Percentiles rank a stretch among this genome's conserved stretches.
Evolutionary conservation across 2,797 vertebrate genomes (phyloP).

Genomic region (Selene dorsalis): DNA sequence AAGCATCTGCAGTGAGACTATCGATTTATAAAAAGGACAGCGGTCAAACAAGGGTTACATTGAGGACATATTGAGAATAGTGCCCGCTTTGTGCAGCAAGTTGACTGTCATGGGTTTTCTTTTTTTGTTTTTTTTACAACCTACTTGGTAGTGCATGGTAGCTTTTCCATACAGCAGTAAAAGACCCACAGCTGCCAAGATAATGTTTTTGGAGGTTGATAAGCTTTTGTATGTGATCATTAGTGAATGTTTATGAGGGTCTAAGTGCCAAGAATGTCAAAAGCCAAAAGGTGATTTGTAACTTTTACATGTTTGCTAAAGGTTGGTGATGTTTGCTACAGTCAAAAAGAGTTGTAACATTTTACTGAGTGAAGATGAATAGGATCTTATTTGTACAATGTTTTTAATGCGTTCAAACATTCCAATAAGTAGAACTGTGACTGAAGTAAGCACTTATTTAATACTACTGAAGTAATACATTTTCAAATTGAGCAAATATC

Average conservation of each 20-base stretch:
- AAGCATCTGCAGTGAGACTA: slow-evolving; percentile 92
- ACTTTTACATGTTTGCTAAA: slow-evolving; percentile 79
- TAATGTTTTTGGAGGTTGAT: slow-evolving; percentile 44
- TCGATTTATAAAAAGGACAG: slow-evolving; percentile 87
- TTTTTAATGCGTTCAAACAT: slow-evolving; percentile 76
- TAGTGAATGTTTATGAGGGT: slow-evolving; percentile 62
- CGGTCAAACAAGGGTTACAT: slow-evolving; percentile 40
- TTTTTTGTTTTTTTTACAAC: slow-evolving; percentile 18
- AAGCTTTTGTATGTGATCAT: slow-evolving; percentile 50
- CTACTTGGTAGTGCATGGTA: slow-evolving; percentile 57
- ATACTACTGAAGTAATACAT: slow-evolving; percentile 77
- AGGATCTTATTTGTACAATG: slow-evolving; percentile 74
- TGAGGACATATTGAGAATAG: slow-evolving; percentile 29
- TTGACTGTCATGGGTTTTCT: slow-evolving; percentile 16
- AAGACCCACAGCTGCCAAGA: slow-evolving; percentile 57
- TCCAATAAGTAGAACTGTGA: slow-evolving; percentile 80
- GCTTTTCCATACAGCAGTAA: slow-evolving; percentile 40
- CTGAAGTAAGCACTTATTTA: slow-evolving; percentile 75
- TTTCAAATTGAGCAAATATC: slow-evolving; percentile 49
- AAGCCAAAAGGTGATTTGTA: slow-evolving; percentile 80
- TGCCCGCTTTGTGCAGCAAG: slow-evolving; percentile 35
- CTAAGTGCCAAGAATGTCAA: slow-evolving; percentile 81
- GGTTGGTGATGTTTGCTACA: slow-evolving; percentile 66
- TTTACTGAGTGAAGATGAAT: slow-evolving; percentile 57
- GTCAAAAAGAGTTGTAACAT: slow-evolving; percentile 51